Evolutionary conservation across 2,888 invertebrate species (phyloP).

Genomic region (Nowickia ferox): DNA sequence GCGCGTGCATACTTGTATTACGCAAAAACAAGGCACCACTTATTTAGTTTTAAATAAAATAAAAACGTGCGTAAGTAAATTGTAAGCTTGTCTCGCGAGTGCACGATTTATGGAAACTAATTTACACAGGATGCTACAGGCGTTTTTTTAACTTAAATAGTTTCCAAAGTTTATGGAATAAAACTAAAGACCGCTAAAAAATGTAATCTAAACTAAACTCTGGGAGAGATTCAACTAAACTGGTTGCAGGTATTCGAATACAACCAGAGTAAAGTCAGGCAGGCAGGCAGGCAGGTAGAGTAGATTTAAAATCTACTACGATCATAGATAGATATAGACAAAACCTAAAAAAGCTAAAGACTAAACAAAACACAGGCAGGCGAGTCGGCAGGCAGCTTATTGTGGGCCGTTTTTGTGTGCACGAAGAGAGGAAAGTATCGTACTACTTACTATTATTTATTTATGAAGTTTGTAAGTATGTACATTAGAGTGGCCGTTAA

Average conservation of each 20-base stretch:
- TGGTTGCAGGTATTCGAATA: conserved; percentile 62
- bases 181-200: conserved; percentile 42
- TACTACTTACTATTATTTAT: no score
- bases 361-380: conserved; percentile 36
- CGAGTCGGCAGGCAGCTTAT: conserved; percentile 34
- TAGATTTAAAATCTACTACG: conserved; percentile 40
- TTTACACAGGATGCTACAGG: conserved; percentile 61
- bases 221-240: conserved; percentile 65
- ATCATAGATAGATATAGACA: conserved; percentile 50
- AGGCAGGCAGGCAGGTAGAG: conserved; percentile 43
- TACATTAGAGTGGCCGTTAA: no score
- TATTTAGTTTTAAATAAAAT: background rate
- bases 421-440: conserved; percentile 19
- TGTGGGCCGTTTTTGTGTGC: conserved; percentile 54
- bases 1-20: conserved; percentile 55
- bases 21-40: conserved; percentile 59
- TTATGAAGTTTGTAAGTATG: no score
- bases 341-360: conserved; percentile 20
- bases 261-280: conserved; percentile 38
- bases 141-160: conserved; percentile 27
- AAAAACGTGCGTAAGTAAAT: conserved; percentile 51
- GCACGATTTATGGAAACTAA: conserved; percentile 57
- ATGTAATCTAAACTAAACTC: conserved; percentile 57
- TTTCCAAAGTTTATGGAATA: conserved; percentile 14
- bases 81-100: conserved; percentile 43